Base-by-base conservation (phyloP, 2,888 invertebrate genomes). In the Periphyllus acericola region DNA sequence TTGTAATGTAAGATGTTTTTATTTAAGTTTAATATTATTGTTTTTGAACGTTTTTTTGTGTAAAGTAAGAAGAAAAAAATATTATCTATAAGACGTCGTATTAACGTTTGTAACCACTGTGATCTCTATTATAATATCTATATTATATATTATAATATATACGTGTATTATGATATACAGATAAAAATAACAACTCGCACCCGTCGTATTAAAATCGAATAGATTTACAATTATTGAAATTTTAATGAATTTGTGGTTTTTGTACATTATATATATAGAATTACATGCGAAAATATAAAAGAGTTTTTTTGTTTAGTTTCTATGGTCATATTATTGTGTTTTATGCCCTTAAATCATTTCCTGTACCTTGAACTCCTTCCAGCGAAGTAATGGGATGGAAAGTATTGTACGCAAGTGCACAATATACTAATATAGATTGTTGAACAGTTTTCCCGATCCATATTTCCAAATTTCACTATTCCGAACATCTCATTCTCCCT, bases 121-220 rank as follows among this genome's bases (percentile, higher is more conserved):
- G 87, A 87, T 87, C 87, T 87, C 87, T 87, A 74, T 81, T 74
- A 81, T 84, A 76, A 84, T 84, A 84, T 84, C 83, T 75, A 55
- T 78, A 66, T 71, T 85, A 81, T 40, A 29, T 40, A 17, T 46
- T n/a, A n/a, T n/a, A n/a, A 46, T 11, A 14, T 76, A 55, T 79
- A 72, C 14, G 52, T 52, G 32, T 34, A 36, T 25, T 40, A 60
- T 76, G 36, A 52, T 71, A 86, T 86, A 55, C 71, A 72, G 52
- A 79, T 80, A 80, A 79, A 72, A 86, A 86, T 36, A 71, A 86
- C 72, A 79, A 78, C 72, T 86, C 72, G 86, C 86, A 86, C 79
- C 86, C 19, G 86, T 80, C 84, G 68, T 78, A 76, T 86, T 29
- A 60, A 80, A 71, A 71, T 34, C 85, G 46, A 78, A 85, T 85